Percentiles rank a stretch among this genome's conserved stretches.
Conservation (phyloP, 2,113 vertebrate genomes). For the Sphaerodactylus townsendi region DNA sequence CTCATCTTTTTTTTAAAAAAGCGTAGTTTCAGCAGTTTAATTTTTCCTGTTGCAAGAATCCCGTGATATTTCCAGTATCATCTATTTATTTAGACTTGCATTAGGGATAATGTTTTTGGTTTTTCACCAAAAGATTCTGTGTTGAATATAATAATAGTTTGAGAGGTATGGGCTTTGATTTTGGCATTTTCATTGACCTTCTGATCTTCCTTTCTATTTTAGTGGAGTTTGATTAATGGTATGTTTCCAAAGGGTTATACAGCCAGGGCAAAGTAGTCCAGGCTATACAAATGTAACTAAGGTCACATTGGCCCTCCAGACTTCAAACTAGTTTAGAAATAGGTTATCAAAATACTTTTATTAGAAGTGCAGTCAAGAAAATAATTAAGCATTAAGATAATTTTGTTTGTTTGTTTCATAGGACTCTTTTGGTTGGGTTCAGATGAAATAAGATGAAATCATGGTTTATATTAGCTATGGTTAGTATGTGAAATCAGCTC, state of each 20-base stretch:
- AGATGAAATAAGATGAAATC: too few relatives aligned
- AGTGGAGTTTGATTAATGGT: not conserved
- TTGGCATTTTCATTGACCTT: not conserved
- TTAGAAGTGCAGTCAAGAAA: not conserved
- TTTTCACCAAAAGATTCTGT: not conserved
- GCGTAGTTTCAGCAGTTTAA: constrained; percentile 35
- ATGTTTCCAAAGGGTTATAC: not conserved
- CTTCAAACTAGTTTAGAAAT: not conserved
- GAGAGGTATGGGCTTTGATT: not conserved
- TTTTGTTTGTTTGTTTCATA: too few relatives aligned
- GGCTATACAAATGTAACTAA: not conserved
- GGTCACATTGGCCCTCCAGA: not conserved
- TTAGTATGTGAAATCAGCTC: too few relatives aligned
- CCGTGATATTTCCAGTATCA: constrained; percentile 37
- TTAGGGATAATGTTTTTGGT: not conserved
- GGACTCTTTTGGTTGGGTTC: too few relatives aligned
- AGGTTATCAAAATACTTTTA: not conserved
- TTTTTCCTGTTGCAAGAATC: constrained; percentile 30
- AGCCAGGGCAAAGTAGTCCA: not conserved
- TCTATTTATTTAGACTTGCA: not conserved
- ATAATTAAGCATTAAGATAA: not conserved
- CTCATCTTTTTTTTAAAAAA: constrained; percentile 47
- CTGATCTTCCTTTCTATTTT: not conserved
- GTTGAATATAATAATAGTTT: not conserved
- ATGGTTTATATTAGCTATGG: too few relatives aligned